Base-by-base conservation (phyloP, 1,140 invertebrate species). In the Cotesia glomerata region DNA sequence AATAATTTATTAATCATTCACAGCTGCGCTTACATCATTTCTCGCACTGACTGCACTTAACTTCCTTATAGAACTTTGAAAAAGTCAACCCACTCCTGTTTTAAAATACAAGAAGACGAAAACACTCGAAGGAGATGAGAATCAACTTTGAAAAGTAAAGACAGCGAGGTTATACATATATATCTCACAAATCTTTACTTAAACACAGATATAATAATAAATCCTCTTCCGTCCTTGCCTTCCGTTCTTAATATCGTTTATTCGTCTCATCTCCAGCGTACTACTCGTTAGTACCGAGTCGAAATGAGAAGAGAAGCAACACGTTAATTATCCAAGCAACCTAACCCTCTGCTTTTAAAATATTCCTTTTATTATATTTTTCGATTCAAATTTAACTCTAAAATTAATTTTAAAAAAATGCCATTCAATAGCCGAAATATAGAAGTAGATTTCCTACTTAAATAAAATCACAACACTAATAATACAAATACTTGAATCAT, bases 301-400 rank as follows among this genome's bases (percentile, higher is more conserved):
- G 18, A 34, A 18, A 61, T 18, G 26, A 32, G 32, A 32, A 26
- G 58, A 62, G 59, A 62, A 9, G 32, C 59, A 62, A 62, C 59
- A 62, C 59, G 59, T 62, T 62, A 62, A 62, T 62, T 62, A 62
- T 62, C 59, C 11, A 13, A 36, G 59, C 59, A 62, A 26, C 59
- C 59, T n/a, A n/a, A n/a, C n/a, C 32, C 58, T 34, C 8, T 18
- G 8, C 16, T 35, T 0, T 32, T 32, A 9, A 5, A 26, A 34
- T 9, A 26, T 34, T 32, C 26, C 8, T 34, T 61, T 34, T 32
- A 59, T 59, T 5, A 18, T 11, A 13, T 7, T 11, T 26, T 34
- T 5, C 58, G 16, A 26, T 5, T 18, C 4, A 61, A 34, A 16
- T 16, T 56, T 56, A 16, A 56, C 5, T 56, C 26, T 26, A 26